These are phyloP conservation scores for Chaetorhynchus papuensis DNA, from an alignment of 2,113 vertebrate genomes.

Conservation along the genomic window DNA sequence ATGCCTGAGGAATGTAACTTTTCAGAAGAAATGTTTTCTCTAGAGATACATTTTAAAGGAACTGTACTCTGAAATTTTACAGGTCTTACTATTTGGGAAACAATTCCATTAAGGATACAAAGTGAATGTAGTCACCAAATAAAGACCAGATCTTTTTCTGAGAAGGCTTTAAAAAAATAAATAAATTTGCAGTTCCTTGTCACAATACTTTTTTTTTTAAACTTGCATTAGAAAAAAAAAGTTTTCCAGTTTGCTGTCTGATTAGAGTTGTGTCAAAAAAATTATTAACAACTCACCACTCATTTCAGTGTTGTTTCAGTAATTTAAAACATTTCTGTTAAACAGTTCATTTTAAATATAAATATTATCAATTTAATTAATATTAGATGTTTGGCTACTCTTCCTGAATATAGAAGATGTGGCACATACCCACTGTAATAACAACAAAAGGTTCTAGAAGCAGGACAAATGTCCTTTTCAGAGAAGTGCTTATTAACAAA, in stretches of 20 bases:
- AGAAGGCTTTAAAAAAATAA: background rate
- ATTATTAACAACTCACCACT: background rate
- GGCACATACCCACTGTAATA: background rate
- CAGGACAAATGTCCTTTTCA: background rate
- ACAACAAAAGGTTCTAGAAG: background rate
- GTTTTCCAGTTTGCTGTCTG: background rate
- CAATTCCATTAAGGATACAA: background rate
- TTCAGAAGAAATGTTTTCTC: background rate
- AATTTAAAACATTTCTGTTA: background rate
- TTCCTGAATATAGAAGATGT: background rate
- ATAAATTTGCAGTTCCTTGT: background rate
- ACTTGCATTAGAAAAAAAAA: background rate
- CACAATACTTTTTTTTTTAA: rapidly evolving
- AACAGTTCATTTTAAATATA: conserved; percentile 7
- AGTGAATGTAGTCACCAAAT: background rate
- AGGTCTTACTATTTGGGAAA: background rate
- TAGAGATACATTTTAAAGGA: background rate
- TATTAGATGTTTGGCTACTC: background rate
- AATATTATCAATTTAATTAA: conserved; percentile 25
- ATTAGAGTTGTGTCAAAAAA: background rate
- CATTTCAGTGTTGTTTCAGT: background rate
- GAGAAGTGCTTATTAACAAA: background rate
- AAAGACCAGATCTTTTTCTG: background rate
- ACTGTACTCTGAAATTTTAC: background rate
- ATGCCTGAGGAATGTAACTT: background rate